Percentiles rank a stretch among this genome's conserved stretches.
phyloP scores from a whole-genome alignment of 2,113 vertebrate species.

The Ifrita kowaldi region DNA sequence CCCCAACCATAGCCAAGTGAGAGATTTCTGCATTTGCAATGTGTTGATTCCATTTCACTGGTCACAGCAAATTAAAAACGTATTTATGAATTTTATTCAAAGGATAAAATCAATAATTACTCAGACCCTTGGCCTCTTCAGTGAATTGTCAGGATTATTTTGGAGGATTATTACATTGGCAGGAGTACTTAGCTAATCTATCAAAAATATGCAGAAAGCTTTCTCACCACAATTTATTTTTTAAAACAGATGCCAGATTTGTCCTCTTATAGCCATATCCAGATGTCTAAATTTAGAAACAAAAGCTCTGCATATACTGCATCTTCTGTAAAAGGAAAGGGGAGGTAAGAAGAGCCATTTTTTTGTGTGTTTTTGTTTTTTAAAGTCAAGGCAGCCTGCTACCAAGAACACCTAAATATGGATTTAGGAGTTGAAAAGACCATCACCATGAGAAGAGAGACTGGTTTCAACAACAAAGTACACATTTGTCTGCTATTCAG shows the following conservation, averaged over 20 bases:
- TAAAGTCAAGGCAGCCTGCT: neutral
- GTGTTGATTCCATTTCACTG: neutral
- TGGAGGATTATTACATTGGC: neutral
- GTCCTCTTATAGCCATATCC: neutral
- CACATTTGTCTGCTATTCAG: neutral
- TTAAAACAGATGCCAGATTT: neutral
- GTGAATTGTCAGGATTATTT: constrained; percentile 6
- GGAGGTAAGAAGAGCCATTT: neutral
- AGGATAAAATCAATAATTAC: constrained; percentile 36
- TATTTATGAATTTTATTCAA: constrained; percentile 36
- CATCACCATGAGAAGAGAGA: neutral
- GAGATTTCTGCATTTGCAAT: neutral
- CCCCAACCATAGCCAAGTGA: neutral
- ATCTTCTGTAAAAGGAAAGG: neutral
- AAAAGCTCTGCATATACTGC: neutral
- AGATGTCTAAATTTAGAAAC: neutral
- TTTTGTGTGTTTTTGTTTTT: neutral
- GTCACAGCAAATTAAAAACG: constrained; percentile 24
- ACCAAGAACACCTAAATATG: neutral
- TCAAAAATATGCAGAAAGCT: neutral
- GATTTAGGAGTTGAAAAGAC: neutral
- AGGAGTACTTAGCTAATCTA: neutral
- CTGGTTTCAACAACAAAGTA: neutral
- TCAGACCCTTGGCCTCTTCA: neutral
- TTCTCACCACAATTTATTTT: neutral